Conservation (phyloP, 1,140 invertebrate genomes). For the Dolichoris vasculosae region DNA sequence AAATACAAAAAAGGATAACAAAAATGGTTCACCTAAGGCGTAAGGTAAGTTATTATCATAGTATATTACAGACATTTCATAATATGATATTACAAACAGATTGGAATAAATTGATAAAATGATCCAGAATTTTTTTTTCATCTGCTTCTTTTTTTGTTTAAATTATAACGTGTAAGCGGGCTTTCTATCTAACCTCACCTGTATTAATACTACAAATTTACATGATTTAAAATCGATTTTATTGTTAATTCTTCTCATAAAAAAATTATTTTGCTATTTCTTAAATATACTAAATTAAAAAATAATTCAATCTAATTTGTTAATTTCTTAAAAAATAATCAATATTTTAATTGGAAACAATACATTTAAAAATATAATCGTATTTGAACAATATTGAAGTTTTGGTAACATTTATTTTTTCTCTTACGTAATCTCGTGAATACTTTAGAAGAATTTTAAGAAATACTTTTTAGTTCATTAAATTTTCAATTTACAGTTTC, state of each 20-base stretch:
- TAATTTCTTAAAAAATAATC: too few relatives aligned
- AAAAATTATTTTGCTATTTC: background rate
- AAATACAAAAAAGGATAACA: background rate
- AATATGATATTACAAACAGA: background rate
- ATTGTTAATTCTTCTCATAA: background rate
- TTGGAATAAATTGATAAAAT: background rate
- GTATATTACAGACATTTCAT: background rate
- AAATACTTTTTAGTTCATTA: conserved; percentile 11
- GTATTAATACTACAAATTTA: background rate
- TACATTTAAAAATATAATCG: background rate
- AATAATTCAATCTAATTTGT: too few relatives aligned
- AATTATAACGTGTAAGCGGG: conserved; percentile 24
- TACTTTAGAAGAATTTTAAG: conserved; percentile 1
- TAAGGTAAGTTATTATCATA: conserved; percentile 59
- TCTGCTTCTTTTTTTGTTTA: background rate
- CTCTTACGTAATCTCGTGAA: background rate
- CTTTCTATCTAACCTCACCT: conserved; percentile 44
- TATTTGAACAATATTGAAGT: background rate
- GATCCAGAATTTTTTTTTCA: background rate
- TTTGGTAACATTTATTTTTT: background rate
- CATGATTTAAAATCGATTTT: background rate
- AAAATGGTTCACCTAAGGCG: conserved; percentile 66
- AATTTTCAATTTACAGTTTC: conserved; percentile 21
- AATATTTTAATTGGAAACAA: background rate
- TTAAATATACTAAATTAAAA: background rate